Evolutionary conservation across 1,140 invertebrate species (phyloP), one percentile per base, ranked within the genome.

Genomic region (Euwallacea fornicatus): DNA sequence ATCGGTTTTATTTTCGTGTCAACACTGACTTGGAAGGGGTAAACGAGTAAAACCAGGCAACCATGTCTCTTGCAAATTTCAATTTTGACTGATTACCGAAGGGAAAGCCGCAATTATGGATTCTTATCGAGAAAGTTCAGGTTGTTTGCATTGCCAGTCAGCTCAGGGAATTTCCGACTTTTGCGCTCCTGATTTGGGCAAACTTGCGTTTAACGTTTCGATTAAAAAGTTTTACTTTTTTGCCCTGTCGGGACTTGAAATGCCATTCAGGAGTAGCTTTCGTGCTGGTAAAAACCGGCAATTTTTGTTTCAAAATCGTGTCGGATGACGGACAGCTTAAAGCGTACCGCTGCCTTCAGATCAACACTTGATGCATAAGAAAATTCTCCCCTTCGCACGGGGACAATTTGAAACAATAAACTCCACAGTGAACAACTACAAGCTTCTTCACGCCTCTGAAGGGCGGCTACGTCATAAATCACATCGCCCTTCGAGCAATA

Each of bases 11-110:
- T 41, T 55, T 66, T 66, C 63, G 41, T 66, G 63, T 66, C 53
- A 55, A 66, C 63, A 55, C 63, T 15, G 33, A 66, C 9, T 66
- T 66, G 41, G 21, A 61, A 16, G 21, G n/a, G 11, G 33, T 8
- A 43, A 66, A 55, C 42, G 33, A 41, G 7, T 11, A 33, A 46
- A 41, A 64, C 21, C 16, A 54, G 58, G n/a, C 15, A 50, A 59
- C 33, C 21, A 68, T 42, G 54, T 61, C 15, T 21, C 41, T 66
- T 33, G 69, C 46, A 46, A 71, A 71, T 71, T 71, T 71, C 69
- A 71, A 71, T 71, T 71, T 71, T 71, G 69, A 71, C 69, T 71
- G 69, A 71, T 71, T 71, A 66, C 62, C 11, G 11, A 10, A 13
- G n/a, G 44, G 8, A 71, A 71, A 58, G 60, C 69, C 58, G 41